Evolutionary conservation across 2,888 invertebrate species (phyloP).

Genomic region (Phania funesta): DNA sequence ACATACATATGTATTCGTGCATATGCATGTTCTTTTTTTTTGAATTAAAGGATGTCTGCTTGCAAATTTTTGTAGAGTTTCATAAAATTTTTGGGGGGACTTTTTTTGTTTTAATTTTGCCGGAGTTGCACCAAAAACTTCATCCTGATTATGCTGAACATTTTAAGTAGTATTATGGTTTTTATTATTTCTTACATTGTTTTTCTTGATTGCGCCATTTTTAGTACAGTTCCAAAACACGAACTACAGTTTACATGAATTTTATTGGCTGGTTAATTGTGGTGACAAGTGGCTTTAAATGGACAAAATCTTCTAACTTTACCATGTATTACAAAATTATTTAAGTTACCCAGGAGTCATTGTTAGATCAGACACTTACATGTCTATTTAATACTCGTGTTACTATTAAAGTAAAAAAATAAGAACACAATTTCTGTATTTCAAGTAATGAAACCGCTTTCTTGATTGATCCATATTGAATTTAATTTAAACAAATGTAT

Average conservation of each 20-base stretch:
- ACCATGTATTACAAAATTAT: neutral
- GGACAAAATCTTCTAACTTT: neutral
- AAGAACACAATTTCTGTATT: no score
- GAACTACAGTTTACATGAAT: neutral
- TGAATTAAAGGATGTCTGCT: neutral
- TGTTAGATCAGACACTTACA: no score
- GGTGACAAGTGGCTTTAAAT: neutral
- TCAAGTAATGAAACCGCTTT: no score
- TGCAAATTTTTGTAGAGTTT: constrained; percentile 18
- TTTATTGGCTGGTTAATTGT: constrained; percentile 23
- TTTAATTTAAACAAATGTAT: no score
- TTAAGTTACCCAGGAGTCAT: neutral
- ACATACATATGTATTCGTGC: neutral
- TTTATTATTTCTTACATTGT: neutral
- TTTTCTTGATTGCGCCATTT: neutral
- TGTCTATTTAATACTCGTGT: no score
- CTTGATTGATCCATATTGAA: no score
- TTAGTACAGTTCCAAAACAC: constrained; percentile 21
- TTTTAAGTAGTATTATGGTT: constrained; percentile 32
- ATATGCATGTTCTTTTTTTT: neutral
- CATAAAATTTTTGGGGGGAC: neutral
- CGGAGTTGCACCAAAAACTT: constrained; percentile 57
- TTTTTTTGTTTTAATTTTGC: constrained; percentile 29
- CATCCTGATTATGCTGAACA: constrained; percentile 53
- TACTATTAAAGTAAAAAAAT: no score